phyloP scores from a whole-genome alignment of 2,888 invertebrate species.

The Protodeltote pygarga region DNA sequence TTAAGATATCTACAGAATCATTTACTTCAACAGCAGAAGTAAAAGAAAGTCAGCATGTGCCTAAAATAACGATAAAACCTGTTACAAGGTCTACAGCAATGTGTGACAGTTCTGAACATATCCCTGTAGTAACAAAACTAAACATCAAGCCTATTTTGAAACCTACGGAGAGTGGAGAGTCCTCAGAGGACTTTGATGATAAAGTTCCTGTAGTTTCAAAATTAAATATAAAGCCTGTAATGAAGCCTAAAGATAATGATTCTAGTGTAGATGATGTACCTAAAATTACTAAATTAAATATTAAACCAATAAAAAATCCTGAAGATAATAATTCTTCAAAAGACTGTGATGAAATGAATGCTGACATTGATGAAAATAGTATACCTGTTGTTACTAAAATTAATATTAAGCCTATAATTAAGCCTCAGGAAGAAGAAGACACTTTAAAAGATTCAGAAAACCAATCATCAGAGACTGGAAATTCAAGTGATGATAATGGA shows the following conservation, averaged over 20 bases:
- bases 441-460: conserved; percentile 76
- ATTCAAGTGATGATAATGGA: conserved; percentile 81
- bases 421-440: conserved; percentile 77
- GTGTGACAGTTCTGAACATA: conserved; percentile 70
- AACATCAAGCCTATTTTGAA: conserved; percentile 83
- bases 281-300: conserved; percentile 85
- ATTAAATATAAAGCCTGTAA: conserved; percentile 85
- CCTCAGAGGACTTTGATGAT: conserved; percentile 66
- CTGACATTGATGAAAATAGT: conserved; percentile 73
- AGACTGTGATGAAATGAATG: conserved; percentile 79
- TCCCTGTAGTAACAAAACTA: conserved; percentile 78
- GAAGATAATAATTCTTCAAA: conserved; percentile 75
- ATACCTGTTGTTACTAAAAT: conserved; percentile 84
- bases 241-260: conserved; percentile 82
- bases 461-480: conserved; percentile 80
- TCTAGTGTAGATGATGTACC: conserved; percentile 80
- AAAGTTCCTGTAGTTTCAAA: conserved; percentile 85
- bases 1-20: conserved; percentile 67
- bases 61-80: conserved; percentile 88
- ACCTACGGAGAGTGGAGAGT: conserved; percentile 70
- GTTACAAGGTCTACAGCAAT: conserved; percentile 61
- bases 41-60: conserved; percentile 80
- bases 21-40: conserved; percentile 60
- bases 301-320: conserved; percentile 84
- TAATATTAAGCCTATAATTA: conserved; percentile 86